These are phyloP conservation scores for Gastracanthus pulcherrimus DNA, from an alignment of 2,888 invertebrate genomes.

Conservation along the genomic window DNA sequence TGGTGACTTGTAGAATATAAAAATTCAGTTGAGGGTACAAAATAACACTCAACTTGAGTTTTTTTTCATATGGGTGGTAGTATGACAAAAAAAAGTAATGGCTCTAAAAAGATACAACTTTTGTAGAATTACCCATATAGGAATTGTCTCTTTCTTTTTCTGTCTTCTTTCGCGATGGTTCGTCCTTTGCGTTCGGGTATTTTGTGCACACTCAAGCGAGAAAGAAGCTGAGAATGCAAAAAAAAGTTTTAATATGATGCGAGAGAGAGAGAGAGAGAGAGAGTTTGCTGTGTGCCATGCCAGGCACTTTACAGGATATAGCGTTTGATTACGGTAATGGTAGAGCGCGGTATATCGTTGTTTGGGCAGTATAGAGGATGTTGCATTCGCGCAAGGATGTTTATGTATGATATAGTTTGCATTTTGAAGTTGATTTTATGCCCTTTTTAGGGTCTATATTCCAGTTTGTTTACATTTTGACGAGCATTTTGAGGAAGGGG, in stretches of 20 bases:
- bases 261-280: not conserved
- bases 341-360: not conserved
- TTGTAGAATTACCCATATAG: not conserved
- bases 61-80: no score
- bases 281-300: not conserved
- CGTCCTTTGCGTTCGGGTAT: not conserved
- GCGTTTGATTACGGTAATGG: constrained; percentile 21
- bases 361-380: not conserved
- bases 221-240: not conserved
- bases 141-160: not conserved
- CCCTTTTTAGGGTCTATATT: not conserved
- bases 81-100: no score
- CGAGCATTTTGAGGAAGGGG: no score
- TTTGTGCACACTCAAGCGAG: not conserved
- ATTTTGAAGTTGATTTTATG: not conserved
- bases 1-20: no score
- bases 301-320: not conserved
- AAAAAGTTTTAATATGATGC: not conserved
- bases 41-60: no score
- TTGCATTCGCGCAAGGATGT: not conserved
- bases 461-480: not conserved
- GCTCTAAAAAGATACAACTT: no score
- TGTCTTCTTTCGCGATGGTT: not conserved
- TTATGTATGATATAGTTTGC: not conserved
- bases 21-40: no score